Percentiles rank a stretch among this genome's conserved stretches.
Evolutionary conservation across 2,113 vertebrate species (phyloP).

Genomic region (Himantopus leucocephalus): DNA sequence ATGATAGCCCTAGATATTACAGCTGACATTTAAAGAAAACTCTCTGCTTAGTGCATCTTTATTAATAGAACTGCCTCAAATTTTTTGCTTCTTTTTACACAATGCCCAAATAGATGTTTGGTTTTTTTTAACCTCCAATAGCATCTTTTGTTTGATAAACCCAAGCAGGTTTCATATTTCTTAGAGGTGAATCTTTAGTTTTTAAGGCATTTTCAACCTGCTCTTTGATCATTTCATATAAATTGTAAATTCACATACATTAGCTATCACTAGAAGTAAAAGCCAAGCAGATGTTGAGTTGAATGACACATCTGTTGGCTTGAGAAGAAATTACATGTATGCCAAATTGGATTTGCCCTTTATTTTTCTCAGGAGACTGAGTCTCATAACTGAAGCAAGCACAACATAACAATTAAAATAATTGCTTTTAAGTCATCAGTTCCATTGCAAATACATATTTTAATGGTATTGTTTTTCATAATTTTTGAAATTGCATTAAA

Average conservation of each 20-base stretch:
- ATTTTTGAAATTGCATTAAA: neutral
- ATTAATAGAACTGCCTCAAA: neutral
- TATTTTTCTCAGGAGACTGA: slow-evolving; percentile 42
- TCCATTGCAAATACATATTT: neutral
- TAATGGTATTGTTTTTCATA: neutral
- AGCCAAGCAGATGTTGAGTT: slow-evolving; percentile 62
- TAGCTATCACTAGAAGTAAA: slow-evolving; percentile 25
- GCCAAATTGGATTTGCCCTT: slow-evolving; percentile 41
- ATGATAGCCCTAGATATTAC: neutral
- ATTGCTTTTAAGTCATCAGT: neutral
- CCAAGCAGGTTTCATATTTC: neutral
- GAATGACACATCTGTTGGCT: slow-evolving; percentile 65
- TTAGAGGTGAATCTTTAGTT: neutral
- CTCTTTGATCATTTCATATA: slow-evolving; percentile 28
- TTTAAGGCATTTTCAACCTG: neutral
- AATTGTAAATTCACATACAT: slow-evolving; percentile 36
- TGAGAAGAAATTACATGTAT: slow-evolving; percentile 37
- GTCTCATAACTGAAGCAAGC: slow-evolving; percentile 17
- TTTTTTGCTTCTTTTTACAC: neutral
- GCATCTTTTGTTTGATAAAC: neutral
- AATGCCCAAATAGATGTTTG: neutral
- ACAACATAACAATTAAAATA: slow-evolving; percentile 29
- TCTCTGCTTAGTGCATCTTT: neutral
- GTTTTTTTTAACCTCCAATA: neutral
- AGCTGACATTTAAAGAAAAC: neutral